phyloP scores from a whole-genome alignment of 2,797 vertebrate species.

The Liparis tanakae region DNA sequence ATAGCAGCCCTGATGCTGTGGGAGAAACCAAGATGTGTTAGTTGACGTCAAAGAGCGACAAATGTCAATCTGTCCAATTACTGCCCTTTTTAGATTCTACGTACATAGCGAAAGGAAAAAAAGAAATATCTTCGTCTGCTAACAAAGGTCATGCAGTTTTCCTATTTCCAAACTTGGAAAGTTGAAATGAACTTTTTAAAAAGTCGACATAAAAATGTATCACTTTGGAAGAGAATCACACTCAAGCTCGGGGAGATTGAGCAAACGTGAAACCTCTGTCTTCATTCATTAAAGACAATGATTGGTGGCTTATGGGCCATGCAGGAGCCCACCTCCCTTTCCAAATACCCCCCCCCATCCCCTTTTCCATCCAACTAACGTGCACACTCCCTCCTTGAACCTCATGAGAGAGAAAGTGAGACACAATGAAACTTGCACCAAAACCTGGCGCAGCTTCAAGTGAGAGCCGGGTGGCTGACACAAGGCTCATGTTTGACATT shows the following conservation, averaged over 20 bases:
- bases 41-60: constrained; percentile 51
- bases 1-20: constrained; percentile 47
- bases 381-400: constrained; percentile 24
- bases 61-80: constrained; percentile 15
- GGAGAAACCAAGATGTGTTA: constrained; percentile 55
- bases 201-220: not conserved
- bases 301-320: constrained; percentile 80
- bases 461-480: constrained; percentile 14
- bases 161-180: not conserved
- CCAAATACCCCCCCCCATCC: constrained; percentile 35
- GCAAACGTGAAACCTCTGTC: not conserved
- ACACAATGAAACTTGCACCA: constrained; percentile 45
- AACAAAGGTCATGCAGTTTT: constrained; percentile 4
- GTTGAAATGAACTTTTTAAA: not conserved
- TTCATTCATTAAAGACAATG: constrained; percentile 83
- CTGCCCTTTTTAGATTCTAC: constrained; percentile 15
- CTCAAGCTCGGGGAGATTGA: constrained; percentile 37
- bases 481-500: constrained; percentile 38
- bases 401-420: constrained; percentile 40
- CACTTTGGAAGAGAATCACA: constrained; percentile 3
- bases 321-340: constrained; percentile 32
- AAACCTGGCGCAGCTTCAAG: constrained; percentile 47
- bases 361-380: constrained; percentile 34
- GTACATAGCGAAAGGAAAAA: not conserved
- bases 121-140: not conserved